Conservation (phyloP, 2,888 invertebrate species). For the Mylabris sibirica region DNA sequence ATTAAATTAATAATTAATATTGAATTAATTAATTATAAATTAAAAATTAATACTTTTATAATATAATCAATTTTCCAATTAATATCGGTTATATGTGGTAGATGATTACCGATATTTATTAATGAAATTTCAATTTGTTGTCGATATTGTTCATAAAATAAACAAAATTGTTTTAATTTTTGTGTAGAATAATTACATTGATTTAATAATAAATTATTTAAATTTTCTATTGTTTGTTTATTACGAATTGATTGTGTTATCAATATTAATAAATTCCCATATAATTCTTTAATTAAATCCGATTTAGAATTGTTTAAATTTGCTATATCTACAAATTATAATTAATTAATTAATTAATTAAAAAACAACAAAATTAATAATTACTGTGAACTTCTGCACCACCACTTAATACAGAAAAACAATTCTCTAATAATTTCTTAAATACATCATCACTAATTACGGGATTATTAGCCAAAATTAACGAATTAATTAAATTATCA, state of each 20-base stretch:
- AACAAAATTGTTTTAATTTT: slow-evolving; percentile 45
- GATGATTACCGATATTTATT: slow-evolving; percentile 55
- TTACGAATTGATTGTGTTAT: slow-evolving; percentile 52
- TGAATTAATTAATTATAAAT: neutral
- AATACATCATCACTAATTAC: slow-evolving; percentile 42
- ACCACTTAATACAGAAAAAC: slow-evolving; percentile 45
- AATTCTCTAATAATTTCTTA: slow-evolving; percentile 50
- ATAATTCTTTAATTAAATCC: slow-evolving; percentile 54
- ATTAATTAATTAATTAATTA: slow-evolving; percentile 6
- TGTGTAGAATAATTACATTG: slow-evolving; percentile 48
- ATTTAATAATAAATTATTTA: slow-evolving; percentile 44
- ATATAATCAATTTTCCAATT: slow-evolving; percentile 69
- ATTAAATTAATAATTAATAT: slow-evolving; percentile 29
- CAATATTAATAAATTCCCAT: slow-evolving; percentile 51
- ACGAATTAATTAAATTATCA: slow-evolving; percentile 42
- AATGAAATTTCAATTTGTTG: slow-evolving; percentile 49
- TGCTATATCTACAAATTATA: slow-evolving; percentile 47
- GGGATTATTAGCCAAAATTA: slow-evolving; percentile 42
- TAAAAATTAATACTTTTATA: slow-evolving; percentile 51
- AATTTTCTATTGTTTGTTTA: slow-evolving; percentile 45
- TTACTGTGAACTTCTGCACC: slow-evolving; percentile 49
- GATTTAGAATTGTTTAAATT: slow-evolving; percentile 53
- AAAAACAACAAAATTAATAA: slow-evolving; percentile 16
- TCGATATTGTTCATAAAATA: slow-evolving; percentile 51
- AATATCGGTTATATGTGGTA: slow-evolving; percentile 67